These are phyloP conservation scores for Ceratina japonica DNA, from an alignment of 1,140 invertebrate genomes.

Conservation along the genomic window DNA sequence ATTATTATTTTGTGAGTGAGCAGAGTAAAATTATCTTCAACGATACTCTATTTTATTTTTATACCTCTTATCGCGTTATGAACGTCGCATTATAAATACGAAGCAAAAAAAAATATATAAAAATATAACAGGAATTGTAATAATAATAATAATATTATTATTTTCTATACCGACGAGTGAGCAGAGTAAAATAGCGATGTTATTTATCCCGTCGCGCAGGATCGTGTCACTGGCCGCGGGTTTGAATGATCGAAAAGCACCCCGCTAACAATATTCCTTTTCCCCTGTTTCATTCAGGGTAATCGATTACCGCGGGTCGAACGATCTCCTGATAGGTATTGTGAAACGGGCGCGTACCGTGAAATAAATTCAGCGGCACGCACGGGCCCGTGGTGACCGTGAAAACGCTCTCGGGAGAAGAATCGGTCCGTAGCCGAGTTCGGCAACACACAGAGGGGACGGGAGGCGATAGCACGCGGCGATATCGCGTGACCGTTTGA, in stretches of 20 bases:
- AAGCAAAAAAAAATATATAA: too few species aligned
- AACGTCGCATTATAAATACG: too few species aligned
- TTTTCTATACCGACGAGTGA: not conserved
- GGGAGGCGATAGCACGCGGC: slow-evolving; percentile 46
- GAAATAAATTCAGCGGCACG: slow-evolving; percentile 70
- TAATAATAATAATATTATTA: not conserved
- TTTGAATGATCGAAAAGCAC: not conserved
- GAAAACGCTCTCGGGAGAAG: slow-evolving; percentile 40
- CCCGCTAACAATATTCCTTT: slow-evolving; percentile 54
- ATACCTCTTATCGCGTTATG: too few species aligned
- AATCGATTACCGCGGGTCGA: slow-evolving; percentile 67
- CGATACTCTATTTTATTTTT: too few species aligned
- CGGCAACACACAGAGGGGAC: slow-evolving; percentile 23
- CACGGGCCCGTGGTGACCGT: slow-evolving; percentile 49
- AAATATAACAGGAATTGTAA: too few species aligned
- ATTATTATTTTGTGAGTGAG: too few species aligned
- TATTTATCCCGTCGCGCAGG: not conserved
- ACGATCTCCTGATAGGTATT: slow-evolving; percentile 45
- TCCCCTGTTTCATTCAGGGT: slow-evolving; percentile 60
- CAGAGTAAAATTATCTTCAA: too few species aligned
- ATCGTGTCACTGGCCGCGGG: not conserved
- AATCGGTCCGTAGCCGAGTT: slow-evolving; percentile 34
- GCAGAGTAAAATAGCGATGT: not conserved
- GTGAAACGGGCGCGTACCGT: slow-evolving; percentile 45
- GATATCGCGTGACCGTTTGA: slow-evolving; percentile 23